Evolutionary conservation across 2,113 vertebrate species (phyloP).

Genomic region (Lampris megalopsis): DNA sequence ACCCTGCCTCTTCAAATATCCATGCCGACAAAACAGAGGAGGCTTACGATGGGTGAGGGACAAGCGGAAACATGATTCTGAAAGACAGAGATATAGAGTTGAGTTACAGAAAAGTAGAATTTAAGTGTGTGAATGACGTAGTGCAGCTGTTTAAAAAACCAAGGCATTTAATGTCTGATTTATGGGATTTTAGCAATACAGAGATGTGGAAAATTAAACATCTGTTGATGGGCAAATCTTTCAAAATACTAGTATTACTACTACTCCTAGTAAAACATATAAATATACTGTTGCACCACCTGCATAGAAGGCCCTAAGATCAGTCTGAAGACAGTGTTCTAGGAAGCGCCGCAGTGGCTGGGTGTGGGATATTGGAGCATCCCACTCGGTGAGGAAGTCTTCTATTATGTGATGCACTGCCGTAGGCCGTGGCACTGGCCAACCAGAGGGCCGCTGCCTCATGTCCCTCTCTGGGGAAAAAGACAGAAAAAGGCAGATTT

Average conservation of each 20-base stretch:
- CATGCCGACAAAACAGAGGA: conserved; percentile 90
- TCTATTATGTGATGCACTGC: conserved; percentile 94
- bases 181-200: neutral
- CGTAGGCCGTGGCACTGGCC: conserved; percentile 90
- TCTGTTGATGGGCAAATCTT: neutral
- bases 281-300: conserved; percentile 77
- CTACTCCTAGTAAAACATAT: neutral
- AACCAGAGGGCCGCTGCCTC: conserved; percentile 84
- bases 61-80: conserved; percentile 93
- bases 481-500: neutral
- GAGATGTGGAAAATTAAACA: neutral
- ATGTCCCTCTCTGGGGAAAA: conserved; percentile 87
- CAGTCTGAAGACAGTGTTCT: conserved; percentile 91
- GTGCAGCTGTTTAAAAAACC: neutral
- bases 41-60: conserved; percentile 88
- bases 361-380: conserved; percentile 88
- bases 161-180: neutral
- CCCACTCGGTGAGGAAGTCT: conserved; percentile 97
- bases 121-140: neutral
- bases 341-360: conserved; percentile 93
- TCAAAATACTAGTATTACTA: too few relatives aligned
- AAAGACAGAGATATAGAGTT: conserved; percentile 1
- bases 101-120: neutral
- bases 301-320: conserved; percentile 93
- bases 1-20: conserved; percentile 87